A percentile compares a stretch with the other conserved stretches of the same genome.
Conservation (phyloP, 1,140 invertebrate genomes). For the Drosophila ohnishii region DNA sequence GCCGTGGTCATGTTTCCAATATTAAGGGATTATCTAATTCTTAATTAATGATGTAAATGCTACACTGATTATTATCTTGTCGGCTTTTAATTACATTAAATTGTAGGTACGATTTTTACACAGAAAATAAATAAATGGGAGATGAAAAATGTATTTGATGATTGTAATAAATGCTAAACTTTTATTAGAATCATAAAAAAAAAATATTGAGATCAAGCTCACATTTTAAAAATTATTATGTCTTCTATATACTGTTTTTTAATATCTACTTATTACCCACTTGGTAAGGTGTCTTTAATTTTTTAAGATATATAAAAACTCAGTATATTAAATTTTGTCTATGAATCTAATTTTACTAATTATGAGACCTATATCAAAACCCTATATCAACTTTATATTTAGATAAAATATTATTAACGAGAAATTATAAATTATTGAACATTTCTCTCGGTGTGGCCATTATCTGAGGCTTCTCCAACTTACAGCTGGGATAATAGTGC, state of each 20-base stretch:
- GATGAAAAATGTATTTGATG: not conserved
- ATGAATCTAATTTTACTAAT: too few relatives aligned
- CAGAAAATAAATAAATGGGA: not conserved
- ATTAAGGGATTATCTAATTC: too few relatives aligned
- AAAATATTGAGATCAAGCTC: too few relatives aligned
- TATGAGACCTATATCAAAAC: too few relatives aligned
- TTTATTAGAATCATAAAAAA: too few relatives aligned
- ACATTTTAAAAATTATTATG: too few relatives aligned
- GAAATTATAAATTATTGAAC: not conserved
- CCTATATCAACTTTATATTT: too few relatives aligned
- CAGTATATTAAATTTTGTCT: too few relatives aligned
- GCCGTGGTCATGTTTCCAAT: not conserved
- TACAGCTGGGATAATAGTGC: constrained; percentile 5
- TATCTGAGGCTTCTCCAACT: not conserved
- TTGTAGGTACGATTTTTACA: not conserved
- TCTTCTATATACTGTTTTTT: too few relatives aligned
- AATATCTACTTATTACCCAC: too few relatives aligned
- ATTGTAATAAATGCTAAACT: not conserved
- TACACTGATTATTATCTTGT: not conserved
- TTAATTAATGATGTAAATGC: not conserved
- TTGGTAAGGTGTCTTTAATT: too few relatives aligned
- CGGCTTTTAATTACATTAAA: not conserved
- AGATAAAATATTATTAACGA: not conserved
- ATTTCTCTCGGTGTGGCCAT: constrained; percentile 11
- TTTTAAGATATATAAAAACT: too few relatives aligned